Evolutionary conservation across 2,113 vertebrate species (phyloP), one percentile per base, ranked within the genome.

Genomic region (Bostrychus sinensis): DNA sequence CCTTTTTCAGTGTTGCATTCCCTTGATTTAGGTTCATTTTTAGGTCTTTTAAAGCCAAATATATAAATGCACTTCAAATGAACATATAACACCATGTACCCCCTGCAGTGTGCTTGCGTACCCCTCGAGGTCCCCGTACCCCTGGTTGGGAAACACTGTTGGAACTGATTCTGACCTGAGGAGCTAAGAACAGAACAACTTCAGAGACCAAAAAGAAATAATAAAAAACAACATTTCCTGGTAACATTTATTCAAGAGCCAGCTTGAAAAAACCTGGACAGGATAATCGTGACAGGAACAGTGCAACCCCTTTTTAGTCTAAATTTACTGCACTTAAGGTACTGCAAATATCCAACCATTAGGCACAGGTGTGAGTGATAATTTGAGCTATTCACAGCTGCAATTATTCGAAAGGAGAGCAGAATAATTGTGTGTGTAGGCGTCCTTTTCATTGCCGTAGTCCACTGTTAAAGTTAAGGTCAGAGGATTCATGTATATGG

Each of bases 401-500:
- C 32, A 72, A 77, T 80, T 75, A 68, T 28, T 56, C 25, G 30
- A 74, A 63, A 69, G 20, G 53, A 74, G 62, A 45, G 39, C n/a
- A 30, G 37, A 63, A 48, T 55, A 57, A 36, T 65, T 23, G 69
- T 13, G 39, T 56, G 45, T 22, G 73, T 57, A 19, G 64, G 62
- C 16, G 41, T 61, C 39, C 34, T 77, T 80, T 78, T 69, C 66
- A 63, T 78, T 67, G 56, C 57, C 16, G 42, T 23, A 66, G 46
- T 68, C 37, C 67, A 25, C 17, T 34, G 66, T 74, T 62, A 50
- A 51, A 60, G 77, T 72, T 78, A 64, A 85, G 72, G 85, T 86
- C 81, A 80, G 71, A 66, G n/a, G 72, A 79, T 76, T 87, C 66
- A 30, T 88, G 85, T 89, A 72, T 80, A 65, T 53, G 62, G 69